A percentile compares a stretch with the other conserved stretches of the same genome.
phyloP scores from a whole-genome alignment of 2,113 vertebrate species.

The Strix aluco region DNA sequence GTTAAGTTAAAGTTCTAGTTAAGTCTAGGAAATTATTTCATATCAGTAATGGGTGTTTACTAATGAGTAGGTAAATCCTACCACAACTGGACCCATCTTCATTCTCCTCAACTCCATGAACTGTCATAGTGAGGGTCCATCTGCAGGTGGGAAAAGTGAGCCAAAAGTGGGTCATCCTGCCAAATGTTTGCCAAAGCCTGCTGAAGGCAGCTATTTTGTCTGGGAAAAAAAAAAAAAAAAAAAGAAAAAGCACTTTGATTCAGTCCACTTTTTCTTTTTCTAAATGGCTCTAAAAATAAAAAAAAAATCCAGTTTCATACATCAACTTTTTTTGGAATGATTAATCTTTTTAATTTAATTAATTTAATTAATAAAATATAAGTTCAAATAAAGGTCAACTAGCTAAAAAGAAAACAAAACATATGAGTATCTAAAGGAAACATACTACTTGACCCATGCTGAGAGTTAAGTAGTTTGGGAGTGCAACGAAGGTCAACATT shows the following conservation, averaged over 20 bases:
- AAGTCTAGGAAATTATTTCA: not conserved
- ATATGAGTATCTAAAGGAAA: not conserved
- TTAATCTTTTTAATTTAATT: not conserved
- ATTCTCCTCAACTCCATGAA: not conserved
- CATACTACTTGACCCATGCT: not conserved
- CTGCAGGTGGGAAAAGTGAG: not conserved
- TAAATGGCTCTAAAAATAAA: not conserved
- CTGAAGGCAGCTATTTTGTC: not conserved
- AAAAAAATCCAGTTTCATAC: not conserved
- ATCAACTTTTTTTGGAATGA: not conserved
- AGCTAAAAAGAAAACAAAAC: not conserved
- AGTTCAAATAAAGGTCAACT: not conserved
- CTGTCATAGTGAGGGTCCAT: not conserved
- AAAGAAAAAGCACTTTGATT: not conserved
- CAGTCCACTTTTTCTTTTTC: not conserved
- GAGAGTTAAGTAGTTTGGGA: not conserved
- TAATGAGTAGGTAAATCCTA: not conserved
- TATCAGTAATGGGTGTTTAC: not conserved
- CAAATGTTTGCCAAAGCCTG: not conserved
- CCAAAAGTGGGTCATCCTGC: not conserved
- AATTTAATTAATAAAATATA: not conserved
- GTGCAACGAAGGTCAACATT: not conserved
- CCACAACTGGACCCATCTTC: not conserved
- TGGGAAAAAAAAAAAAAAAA: not conserved
- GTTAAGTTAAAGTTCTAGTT: not conserved